Base-by-base conservation (phyloP, 2,888 invertebrate species). In the Candidula unifasciata region DNA sequence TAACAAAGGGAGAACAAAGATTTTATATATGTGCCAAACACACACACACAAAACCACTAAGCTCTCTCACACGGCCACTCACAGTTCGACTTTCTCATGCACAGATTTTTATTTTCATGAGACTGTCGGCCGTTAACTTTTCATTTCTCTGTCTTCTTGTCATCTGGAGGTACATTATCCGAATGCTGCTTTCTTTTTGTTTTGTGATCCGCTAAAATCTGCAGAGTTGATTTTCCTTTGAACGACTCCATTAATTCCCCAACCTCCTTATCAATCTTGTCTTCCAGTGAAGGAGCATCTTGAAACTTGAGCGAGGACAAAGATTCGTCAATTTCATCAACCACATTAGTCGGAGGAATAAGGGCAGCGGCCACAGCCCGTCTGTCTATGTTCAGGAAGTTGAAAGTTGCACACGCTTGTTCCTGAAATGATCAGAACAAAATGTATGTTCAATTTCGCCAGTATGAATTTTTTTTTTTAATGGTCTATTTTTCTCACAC, bases 361-460 rank as follows among this genome's bases (percentile, higher is more conserved):
- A 95, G 89, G 0, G 94, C 95, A 18, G 94, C 95, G 27, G 95
- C 95, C 21, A 96, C 96, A 89, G 95, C 95, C 85, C 96, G 95
- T 78, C 96, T 95, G 93, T 99, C 99, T 0, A 96, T 95, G 93
- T 96, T 97, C 68, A 98, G 94, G 92, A 97, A 99, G 94, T 99
- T 99, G 94, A 97, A 99, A 0, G 97, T 97, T 2, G 97, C 94
- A 90, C 97, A 96, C 0, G 99, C 99, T 91, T 96, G 96, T 88
- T 97, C 96, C 94, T 94, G 88, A 86, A 90, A 89, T 85, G 13
- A 57, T 13, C 16, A 24, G 21, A 5, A 24, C 13, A 37, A 35
- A 52, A 52, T 27, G 3, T 76, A 18, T 44, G 35, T 24, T 76
- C 13, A 35, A 44, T 44, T n/a, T n/a, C n/a, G n/a, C n/a, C n/a